phyloP scores from a whole-genome alignment of 2,113 vertebrate species.

The Morone chrysops region DNA sequence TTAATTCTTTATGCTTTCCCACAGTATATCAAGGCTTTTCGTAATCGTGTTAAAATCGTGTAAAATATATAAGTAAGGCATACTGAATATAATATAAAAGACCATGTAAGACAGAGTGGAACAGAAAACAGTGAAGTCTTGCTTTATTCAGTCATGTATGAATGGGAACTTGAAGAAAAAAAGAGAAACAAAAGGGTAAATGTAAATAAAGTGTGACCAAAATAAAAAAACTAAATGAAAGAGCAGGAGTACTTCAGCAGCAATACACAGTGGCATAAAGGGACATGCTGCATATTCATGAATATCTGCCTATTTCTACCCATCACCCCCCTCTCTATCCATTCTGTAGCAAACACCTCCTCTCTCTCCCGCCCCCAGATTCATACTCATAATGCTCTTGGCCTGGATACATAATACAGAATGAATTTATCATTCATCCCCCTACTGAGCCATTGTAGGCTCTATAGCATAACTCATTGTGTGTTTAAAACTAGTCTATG shows the following conservation, averaged over 20 bases:
- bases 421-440: conserved; percentile 61
- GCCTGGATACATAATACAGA: conserved; percentile 72
- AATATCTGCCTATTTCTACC: conserved; percentile 53
- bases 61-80: conserved; percentile 15
- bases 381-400: conserved; percentile 69
- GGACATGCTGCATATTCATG: conserved; percentile 68
- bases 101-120: conserved; percentile 6
- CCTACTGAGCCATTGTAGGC: conserved; percentile 67
- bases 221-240: conserved; percentile 45
- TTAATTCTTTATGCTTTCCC: conserved; percentile 34
- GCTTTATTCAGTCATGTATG: background rate
- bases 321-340: conserved; percentile 20
- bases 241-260: conserved; percentile 35
- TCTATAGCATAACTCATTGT: conserved; percentile 33
- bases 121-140: conserved; percentile 3
- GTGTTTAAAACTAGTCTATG: conserved; percentile 30
- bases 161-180: conserved; percentile 8
- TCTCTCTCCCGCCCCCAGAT: conserved; percentile 22
- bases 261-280: conserved; percentile 38
- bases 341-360: conserved; percentile 23
- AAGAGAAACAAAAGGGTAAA: conserved; percentile 30
- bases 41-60: conserved; percentile 9
- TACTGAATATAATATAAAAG: conserved; percentile 15
- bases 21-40: conserved; percentile 19
- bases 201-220: conserved; percentile 20